A percentile compares a stretch with the other conserved stretches of the same genome.
These are phyloP conservation scores for Calyptommatus sinebrachiatus DNA, from an alignment of 2,113 vertebrate species.

Conservation along the genomic window DNA sequence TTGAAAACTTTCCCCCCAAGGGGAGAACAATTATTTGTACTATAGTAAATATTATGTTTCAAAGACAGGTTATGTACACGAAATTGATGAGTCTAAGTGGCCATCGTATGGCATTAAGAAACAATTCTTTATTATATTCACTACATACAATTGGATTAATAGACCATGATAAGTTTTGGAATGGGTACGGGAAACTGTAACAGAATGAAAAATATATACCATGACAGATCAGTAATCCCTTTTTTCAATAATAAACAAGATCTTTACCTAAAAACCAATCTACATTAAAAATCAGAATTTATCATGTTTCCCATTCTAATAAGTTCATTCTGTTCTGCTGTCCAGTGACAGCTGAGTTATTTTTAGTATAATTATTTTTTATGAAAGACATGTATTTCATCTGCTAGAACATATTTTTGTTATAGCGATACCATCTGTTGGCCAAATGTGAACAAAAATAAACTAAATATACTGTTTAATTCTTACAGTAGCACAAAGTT, in stretches of 20 bases:
- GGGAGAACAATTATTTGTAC: background rate
- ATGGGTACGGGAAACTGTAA: no score
- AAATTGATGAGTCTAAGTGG: background rate
- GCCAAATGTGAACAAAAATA: constrained; percentile 64
- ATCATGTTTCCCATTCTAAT: constrained; percentile 15
- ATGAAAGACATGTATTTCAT: constrained; percentile 52
- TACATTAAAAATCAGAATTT: constrained; percentile 43
- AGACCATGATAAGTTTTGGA: no score
- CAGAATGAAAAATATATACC: no score
- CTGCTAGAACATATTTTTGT: constrained; percentile 45
- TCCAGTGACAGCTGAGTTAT: constrained; percentile 68
- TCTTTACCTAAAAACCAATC: constrained; percentile 31
- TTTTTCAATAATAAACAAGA: no score
- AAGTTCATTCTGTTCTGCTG: constrained; percentile 42
- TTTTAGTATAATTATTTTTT: constrained; percentile 50
- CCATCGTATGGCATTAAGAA: background rate
- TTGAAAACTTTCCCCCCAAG: background rate
- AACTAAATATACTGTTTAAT: constrained; percentile 59
- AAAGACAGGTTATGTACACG: background rate
- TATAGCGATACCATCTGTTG: constrained; percentile 64
- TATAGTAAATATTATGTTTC: background rate
- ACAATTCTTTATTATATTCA: no score
- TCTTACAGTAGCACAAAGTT: constrained; percentile 47
- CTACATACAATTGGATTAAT: no score
- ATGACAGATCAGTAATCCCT: no score